Evolutionary conservation across 2,888 invertebrate species (phyloP).

Genomic region (Lasioglossum leucozonium): DNA sequence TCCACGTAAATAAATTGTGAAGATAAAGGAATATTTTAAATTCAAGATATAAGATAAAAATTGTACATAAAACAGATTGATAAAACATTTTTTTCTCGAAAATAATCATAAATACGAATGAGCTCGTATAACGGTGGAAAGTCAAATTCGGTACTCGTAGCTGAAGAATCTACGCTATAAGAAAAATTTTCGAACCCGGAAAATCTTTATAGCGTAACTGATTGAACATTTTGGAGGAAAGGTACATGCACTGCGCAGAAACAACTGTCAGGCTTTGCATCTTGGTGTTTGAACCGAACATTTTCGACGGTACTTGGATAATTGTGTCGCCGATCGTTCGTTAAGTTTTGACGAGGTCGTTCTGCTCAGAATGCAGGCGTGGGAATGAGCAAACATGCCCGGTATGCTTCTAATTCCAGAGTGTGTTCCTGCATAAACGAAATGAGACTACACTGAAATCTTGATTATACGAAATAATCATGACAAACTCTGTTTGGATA

Average conservation of each 20-base stretch:
- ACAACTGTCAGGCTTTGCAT: background rate
- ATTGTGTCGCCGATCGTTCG: slow-evolving; percentile 19
- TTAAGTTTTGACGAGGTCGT: slow-evolving; percentile 20
- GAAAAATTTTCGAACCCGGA: background rate
- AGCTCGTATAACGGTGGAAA: background rate
- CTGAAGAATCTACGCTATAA: no score
- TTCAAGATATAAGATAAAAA: background rate
- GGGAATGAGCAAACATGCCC: background rate
- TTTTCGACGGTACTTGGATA: background rate
- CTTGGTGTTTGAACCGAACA: background rate
- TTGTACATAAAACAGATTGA: background rate
- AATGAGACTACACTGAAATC: background rate
- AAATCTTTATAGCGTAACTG: background rate
- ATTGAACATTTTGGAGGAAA: background rate
- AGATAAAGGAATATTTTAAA: background rate
- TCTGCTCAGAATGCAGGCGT: background rate
- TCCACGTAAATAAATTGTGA: background rate
- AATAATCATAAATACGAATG: background rate
- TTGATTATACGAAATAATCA: slow-evolving; percentile 9
- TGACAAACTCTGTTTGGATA: background rate
- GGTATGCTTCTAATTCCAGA: background rate
- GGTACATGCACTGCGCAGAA: background rate
- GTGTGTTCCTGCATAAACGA: background rate
- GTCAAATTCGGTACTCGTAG: background rate
- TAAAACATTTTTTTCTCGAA: background rate